A percentile compares a stretch with the other conserved stretches of the same genome.
These are phyloP conservation scores for Mycetomoellerius zeteki DNA, from an alignment of 1,140 invertebrate species.

Conservation along the genomic window DNA sequence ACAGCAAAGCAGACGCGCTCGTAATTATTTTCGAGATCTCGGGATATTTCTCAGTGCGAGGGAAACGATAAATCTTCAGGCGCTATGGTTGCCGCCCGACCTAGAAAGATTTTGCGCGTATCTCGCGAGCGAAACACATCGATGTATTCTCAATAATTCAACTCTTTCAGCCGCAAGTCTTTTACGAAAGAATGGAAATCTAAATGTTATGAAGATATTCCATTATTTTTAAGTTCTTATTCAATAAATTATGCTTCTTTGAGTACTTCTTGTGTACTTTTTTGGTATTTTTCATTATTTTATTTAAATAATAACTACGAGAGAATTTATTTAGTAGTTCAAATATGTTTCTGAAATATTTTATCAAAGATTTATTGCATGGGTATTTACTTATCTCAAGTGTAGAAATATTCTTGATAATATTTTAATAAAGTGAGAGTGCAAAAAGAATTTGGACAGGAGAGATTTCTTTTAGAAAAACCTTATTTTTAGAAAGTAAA, in stretches of 20 bases:
- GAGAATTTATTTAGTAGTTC: not conserved
- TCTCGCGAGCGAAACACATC: conserved; percentile 18
- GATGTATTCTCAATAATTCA: conserved; percentile 39
- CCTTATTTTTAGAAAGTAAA: too few relatives aligned
- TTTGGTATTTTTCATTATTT: not conserved
- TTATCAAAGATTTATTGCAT: not conserved
- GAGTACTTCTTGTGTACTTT: not conserved
- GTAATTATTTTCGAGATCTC: conserved; percentile 42
- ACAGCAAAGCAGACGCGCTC: not conserved
- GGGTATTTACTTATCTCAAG: not conserved
- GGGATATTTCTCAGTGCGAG: conserved; percentile 13
- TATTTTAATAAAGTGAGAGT: too few relatives aligned
- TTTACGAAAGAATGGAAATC: not conserved
- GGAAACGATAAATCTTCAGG: conserved; percentile 48
- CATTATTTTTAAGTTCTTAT: not conserved
- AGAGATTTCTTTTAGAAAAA: too few relatives aligned
- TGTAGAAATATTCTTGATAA: not conserved
- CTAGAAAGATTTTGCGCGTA: conserved; percentile 48
- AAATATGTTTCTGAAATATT: not conserved
- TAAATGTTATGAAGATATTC: not conserved
- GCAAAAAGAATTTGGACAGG: too few relatives aligned
- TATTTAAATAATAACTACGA: not conserved
- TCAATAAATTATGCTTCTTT: not conserved
- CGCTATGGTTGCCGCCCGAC: conserved; percentile 15
- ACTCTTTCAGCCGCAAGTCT: not conserved